A percentile compares a stretch with the other conserved stretches of the same genome.
phyloP scores from a whole-genome alignment of 2,797 vertebrate species.

The Varecia variegata region DNA sequence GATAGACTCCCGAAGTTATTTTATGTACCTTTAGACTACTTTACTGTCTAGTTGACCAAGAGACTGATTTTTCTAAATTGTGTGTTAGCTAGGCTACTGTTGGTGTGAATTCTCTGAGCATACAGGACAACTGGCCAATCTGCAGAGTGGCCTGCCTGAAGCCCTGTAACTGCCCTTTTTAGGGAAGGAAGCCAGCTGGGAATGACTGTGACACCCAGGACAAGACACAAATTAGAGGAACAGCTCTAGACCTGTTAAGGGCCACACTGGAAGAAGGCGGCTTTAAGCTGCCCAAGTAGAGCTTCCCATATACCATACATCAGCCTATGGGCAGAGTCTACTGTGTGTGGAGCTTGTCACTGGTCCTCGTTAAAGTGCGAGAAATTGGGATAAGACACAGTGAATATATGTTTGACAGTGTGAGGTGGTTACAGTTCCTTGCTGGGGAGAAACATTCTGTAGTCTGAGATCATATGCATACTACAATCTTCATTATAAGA shows the following conservation, averaged over 20 bases:
- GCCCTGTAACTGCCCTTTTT: background rate
- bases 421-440: background rate
- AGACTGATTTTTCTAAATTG: background rate
- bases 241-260: background rate
- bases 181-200: background rate
- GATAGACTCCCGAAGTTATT: background rate
- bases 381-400: background rate
- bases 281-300: background rate
- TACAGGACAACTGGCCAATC: background rate
- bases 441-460: background rate
- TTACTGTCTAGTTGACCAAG: background rate
- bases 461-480: background rate
- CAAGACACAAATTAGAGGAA: background rate
- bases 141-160: background rate
- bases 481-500: background rate
- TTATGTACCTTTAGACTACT: background rate
- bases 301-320: background rate
- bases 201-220: background rate
- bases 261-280: background rate
- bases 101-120: background rate
- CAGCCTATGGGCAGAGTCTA: background rate
- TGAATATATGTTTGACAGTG: background rate
- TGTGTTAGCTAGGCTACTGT: background rate
- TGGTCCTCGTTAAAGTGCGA: conserved; percentile 3
- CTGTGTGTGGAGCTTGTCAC: background rate